Evolutionary conservation across 1,140 invertebrate species (phyloP).

Genomic region (Cecropterus lyciades): DNA sequence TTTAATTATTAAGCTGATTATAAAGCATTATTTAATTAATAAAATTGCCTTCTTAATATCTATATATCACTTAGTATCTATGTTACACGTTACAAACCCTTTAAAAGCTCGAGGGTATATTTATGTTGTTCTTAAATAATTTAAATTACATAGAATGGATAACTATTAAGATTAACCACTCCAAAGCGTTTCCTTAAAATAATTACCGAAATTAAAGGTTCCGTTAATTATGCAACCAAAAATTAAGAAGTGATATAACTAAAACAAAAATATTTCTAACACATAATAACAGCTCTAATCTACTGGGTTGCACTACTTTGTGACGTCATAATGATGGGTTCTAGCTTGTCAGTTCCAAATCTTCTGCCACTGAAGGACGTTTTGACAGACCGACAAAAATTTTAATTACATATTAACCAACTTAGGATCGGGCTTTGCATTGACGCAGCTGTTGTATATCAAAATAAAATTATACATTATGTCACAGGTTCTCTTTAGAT

Average conservation of each 20-base stretch:
- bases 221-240: conserved; percentile 10
- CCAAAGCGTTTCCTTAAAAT: not conserved
- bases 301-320: conserved; percentile 37
- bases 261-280: conserved; percentile 54
- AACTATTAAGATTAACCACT: not conserved
- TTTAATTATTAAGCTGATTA: too few relatives aligned
- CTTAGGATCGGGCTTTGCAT: conserved; percentile 5
- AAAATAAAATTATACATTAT: conserved; percentile 9
- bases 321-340: conserved; percentile 62
- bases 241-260: conserved; percentile 24
- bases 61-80: too few relatives aligned
- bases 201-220: not conserved
- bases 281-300: conserved; percentile 48
- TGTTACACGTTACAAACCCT: too few relatives aligned
- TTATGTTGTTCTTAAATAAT: too few relatives aligned
- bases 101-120: too few relatives aligned
- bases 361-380: conserved; percentile 69
- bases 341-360: conserved; percentile 57
- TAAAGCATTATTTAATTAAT: too few relatives aligned
- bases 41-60: too few relatives aligned
- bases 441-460: conserved; percentile 27
- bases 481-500: not conserved
- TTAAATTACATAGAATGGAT: too few relatives aligned
- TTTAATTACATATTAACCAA: conserved; percentile 59
- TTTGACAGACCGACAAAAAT: conserved; percentile 70